These are phyloP conservation scores for Prochilodus magdalenae DNA, from an alignment of 2,113 vertebrate genomes.

Conservation along the genomic window DNA sequence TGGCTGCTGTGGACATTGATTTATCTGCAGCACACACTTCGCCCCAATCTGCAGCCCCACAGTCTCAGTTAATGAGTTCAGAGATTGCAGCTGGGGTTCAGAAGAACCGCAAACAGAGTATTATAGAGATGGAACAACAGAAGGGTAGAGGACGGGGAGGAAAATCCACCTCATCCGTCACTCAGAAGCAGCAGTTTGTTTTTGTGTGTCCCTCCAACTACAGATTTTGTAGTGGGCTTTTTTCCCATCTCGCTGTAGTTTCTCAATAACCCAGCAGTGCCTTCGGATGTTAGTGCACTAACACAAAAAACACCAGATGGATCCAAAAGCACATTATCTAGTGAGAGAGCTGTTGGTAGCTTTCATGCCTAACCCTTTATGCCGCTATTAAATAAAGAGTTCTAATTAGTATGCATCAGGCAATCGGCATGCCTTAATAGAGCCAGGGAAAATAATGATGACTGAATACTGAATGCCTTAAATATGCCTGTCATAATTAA, in stretches of 20 bases:
- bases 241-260: slow-evolving; percentile 10
- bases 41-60: not conserved
- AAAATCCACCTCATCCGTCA: slow-evolving; percentile 4
- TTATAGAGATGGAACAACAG: not conserved
- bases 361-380: not conserved
- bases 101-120: not conserved
- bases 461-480: too few relatives aligned
- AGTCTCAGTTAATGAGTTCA: slow-evolving; percentile 16
- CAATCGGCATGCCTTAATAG: too few relatives aligned
- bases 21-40: not conserved
- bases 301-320: not conserved
- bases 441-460: too few relatives aligned
- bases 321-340: not conserved
- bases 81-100: not conserved
- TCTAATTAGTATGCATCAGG: too few relatives aligned
- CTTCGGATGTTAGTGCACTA: not conserved
- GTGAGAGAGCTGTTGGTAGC: not conserved
- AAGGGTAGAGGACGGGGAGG: not conserved
- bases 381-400: not conserved
- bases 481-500: too few relatives aligned
- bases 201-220: not conserved
- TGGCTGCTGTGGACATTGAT: slow-evolving; percentile 11
- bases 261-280: not conserved
- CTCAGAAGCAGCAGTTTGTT: not conserved
- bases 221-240: not conserved